Evolutionary conservation across 2,113 vertebrate species (phyloP), one percentile per base, ranked within the genome.

Genomic region (Chaetodon trifascialis): DNA sequence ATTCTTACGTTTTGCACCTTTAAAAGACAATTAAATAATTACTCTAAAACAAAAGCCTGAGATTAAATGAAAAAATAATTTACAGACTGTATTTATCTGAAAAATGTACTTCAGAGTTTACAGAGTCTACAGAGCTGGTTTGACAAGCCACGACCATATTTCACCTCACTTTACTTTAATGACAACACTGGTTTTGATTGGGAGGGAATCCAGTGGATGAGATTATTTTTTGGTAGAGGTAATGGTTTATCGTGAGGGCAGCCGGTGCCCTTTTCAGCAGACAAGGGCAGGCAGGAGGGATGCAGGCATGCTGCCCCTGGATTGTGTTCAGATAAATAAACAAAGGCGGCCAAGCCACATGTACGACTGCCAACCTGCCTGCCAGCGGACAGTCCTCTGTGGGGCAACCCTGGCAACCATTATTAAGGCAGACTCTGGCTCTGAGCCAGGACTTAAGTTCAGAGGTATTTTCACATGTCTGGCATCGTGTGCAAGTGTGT

Each of bases 341-440:
- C 82, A 83, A 52, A 83, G 84, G 66, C 40, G n/a, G 78, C 46
- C 67, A 49, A 52, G 71, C 80, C 58, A 75, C 79, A 82, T 84
- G 82, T 73, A 62, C 21, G 5, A 51, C 67, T 58, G 87, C 91
- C 83, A 70, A 58, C 68, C 58, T 51, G 71, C 85, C 79, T 88
- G 77, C 83, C 69, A 86, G 84, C 5, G 34, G 74, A 77, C 77
- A 19, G 80, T 65, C 84, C 75, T 87, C 62, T 38, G 67, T 34
- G 86, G 76, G 79, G 72, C 68, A 65, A 81, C 84, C 82, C 82
- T 88, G 87, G 86, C 78, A 88, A 81, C 80, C 72, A 82, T 87
- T 84, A 79, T 47, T 66, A 44, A 82, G 44, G 40, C 47, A 46
- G 74, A 75, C 54, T 66, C 47, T 87, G 83, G 83, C 64, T 76